A percentile compares a stretch with the other conserved stretches of the same genome.
Conservation (phyloP, 1,140 invertebrate genomes). For the Maniola jurtina region DNA sequence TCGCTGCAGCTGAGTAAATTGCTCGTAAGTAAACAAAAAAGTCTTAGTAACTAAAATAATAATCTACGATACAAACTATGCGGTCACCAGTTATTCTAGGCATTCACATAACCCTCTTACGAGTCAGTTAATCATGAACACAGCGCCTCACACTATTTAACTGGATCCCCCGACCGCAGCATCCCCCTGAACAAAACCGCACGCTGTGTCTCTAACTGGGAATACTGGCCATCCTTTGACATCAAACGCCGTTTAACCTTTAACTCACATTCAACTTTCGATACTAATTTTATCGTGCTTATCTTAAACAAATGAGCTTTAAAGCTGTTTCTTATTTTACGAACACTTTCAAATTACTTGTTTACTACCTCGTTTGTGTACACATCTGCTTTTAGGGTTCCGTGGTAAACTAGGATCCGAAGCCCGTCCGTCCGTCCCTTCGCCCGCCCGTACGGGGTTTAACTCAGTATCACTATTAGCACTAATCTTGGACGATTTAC, state of each 20-base stretch:
- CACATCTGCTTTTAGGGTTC: no score
- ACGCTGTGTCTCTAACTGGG: conserved; percentile 27
- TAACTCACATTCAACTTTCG: conserved; percentile 20
- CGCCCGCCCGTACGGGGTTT: no score
- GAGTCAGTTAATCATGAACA: conserved; percentile 24
- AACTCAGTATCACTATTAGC: no score
- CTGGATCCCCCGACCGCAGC: conserved; percentile 21
- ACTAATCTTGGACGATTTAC: no score
- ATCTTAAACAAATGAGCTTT: conserved; percentile 17
- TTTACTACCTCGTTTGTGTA: no score
- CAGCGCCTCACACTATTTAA: conserved; percentile 24
- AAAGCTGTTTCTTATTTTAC: conserved; percentile 11
- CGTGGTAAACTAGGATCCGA: no score
- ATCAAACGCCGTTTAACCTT: conserved; percentile 27
- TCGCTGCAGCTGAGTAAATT: no score
- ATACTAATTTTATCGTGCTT: conserved; percentile 23
- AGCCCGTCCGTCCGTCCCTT: no score
- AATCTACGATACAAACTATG: background rate
- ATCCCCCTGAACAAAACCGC: conserved; percentile 20
- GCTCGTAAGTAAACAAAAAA: no score
- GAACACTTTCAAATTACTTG: no score
- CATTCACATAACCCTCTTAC: conserved; percentile 17
- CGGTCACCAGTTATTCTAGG: conserved; percentile 11
- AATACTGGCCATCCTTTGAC: conserved; percentile 23
- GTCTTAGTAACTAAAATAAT: background rate